Conservation (phyloP, 2,888 invertebrate genomes). For the Lucinisca nassula region DNA sequence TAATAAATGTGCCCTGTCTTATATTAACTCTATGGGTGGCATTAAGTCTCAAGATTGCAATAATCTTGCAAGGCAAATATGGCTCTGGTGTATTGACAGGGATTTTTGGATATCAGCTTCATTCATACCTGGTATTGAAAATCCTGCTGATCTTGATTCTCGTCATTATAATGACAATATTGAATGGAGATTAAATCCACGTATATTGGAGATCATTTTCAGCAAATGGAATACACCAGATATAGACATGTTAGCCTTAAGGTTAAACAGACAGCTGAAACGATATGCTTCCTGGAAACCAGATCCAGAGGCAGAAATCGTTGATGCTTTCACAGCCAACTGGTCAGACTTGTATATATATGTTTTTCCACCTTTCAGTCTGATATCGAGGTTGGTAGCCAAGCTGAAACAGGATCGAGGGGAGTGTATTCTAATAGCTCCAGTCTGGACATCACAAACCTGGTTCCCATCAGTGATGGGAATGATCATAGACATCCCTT, state of each 20-base stretch:
- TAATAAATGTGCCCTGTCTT: too few relatives aligned
- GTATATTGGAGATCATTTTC: too few relatives aligned
- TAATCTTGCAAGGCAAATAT: too few relatives aligned
- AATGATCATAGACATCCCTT: constrained; percentile 3
- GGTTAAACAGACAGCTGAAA: constrained; percentile 40
- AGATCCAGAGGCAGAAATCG: constrained; percentile 51
- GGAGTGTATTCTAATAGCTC: constrained; percentile 34
- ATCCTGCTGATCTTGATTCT: too few relatives aligned
- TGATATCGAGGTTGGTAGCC: constrained; percentile 5
- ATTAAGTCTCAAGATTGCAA: too few relatives aligned
- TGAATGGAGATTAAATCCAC: too few relatives aligned
- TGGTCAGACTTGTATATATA: constrained; percentile 42
- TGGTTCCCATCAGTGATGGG: constrained; percentile 33
- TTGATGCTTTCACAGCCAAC: constrained; percentile 49
- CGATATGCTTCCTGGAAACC: constrained; percentile 56
- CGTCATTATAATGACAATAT: too few relatives aligned
- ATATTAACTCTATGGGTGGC: too few relatives aligned
- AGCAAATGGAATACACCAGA: too few relatives aligned
- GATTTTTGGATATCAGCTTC: too few relatives aligned
- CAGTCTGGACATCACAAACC: constrained; percentile 37
- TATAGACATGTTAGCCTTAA: constrained; percentile 54
- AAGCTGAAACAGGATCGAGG: constrained; percentile 18
- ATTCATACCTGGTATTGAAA: too few relatives aligned
- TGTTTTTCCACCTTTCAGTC: constrained; percentile 58
- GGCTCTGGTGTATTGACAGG: too few relatives aligned